These are phyloP conservation scores for Apoderus coryli DNA, from an alignment of 2,888 invertebrate genomes.

Conservation along the genomic window DNA sequence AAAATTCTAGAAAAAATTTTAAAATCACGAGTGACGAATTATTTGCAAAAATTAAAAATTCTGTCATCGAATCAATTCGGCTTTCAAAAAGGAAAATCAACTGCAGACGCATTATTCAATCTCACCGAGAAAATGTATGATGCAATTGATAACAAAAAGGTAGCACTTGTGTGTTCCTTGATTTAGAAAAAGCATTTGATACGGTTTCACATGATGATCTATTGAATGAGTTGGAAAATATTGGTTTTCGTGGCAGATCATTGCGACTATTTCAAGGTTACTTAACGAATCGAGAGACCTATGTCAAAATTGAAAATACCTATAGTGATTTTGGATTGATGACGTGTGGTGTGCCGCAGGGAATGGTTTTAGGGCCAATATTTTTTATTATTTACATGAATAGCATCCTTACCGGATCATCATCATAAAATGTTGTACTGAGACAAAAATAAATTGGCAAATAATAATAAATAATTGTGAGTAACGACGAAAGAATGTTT, in stretches of 20 bases:
- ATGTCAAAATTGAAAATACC: background rate
- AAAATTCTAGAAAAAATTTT: constrained; percentile 1
- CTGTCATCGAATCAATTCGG: background rate
- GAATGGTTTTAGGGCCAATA: background rate
- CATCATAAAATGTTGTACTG: too few relatives aligned
- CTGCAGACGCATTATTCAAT: background rate
- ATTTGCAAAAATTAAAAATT: background rate
- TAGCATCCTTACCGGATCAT: too few relatives aligned
- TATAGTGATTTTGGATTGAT: background rate
- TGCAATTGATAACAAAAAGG: background rate
- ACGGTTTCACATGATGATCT: background rate
- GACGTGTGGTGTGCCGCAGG: background rate
- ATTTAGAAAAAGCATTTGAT: background rate
- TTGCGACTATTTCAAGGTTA: background rate
- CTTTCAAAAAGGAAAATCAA: background rate
- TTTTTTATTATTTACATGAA: background rate
- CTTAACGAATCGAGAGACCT: background rate
- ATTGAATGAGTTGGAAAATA: background rate
- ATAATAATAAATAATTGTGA: too few relatives aligned
- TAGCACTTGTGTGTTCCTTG: background rate
- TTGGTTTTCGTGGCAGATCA: background rate
- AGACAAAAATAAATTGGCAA: too few relatives aligned
- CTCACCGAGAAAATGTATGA: background rate
- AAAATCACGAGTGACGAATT: background rate
- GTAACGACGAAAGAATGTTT: too few relatives aligned